Percentiles rank a stretch among this genome's conserved stretches.
These are phyloP conservation scores for Hafferia zeledoni DNA, from an alignment of 2,797 vertebrate genomes.

Conservation along the genomic window DNA sequence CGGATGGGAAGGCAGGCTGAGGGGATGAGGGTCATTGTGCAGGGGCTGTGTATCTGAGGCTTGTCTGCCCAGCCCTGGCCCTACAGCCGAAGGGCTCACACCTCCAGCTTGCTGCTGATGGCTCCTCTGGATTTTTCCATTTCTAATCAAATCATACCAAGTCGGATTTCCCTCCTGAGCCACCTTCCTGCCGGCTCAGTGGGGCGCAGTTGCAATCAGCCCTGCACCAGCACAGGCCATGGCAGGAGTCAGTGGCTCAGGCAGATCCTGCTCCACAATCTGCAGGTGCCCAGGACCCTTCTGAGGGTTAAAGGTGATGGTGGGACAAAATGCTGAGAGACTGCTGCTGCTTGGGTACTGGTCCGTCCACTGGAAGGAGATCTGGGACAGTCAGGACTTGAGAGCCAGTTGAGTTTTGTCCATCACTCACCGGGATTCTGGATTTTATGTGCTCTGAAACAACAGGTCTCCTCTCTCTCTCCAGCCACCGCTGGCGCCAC, in stretches of 20 bases:
- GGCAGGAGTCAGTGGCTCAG: rapidly evolving
- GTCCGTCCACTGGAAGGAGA: background rate
- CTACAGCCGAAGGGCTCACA: background rate
- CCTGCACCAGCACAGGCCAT: rapidly evolving
- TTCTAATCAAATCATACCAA: background rate
- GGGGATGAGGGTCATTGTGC: rapidly evolving
- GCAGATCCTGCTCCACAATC: background rate
- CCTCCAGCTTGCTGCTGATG: background rate
- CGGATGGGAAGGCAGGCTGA: rapidly evolving
- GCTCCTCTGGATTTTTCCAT: background rate
- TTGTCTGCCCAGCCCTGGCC: background rate
- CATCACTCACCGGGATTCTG: background rate
- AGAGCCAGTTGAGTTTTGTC: background rate
- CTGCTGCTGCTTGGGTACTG: background rate
- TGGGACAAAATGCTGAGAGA: background rate
- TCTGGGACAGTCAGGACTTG: background rate
- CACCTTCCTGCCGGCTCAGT: background rate
- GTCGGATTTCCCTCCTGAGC: background rate
- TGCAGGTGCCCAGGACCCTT: rapidly evolving
- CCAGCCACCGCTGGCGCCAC: rapidly evolving
- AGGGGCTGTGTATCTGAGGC: background rate
- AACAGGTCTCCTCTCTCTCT: background rate
- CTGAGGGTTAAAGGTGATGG: background rate
- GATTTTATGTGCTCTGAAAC: background rate
- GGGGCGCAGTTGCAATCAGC: background rate